These are phyloP conservation scores for Meleagris gallopavo DNA, from an alignment of 2,113 vertebrate species.

Conservation along the genomic window DNA sequence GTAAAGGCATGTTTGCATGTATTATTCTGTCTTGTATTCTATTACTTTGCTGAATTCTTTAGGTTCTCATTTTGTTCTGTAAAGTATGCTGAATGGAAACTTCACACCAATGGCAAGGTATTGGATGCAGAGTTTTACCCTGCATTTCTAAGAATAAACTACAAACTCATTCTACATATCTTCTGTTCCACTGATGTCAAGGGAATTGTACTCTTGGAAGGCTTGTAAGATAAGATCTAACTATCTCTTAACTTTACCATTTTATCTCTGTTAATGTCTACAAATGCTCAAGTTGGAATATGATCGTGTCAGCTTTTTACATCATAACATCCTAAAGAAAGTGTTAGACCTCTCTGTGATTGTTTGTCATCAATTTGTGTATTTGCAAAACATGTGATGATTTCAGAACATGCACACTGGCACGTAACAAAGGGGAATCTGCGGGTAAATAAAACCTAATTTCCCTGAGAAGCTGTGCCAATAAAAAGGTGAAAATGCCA, in stretches of 20 bases:
- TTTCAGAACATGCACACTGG: slow-evolving; percentile 54
- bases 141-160: not conserved
- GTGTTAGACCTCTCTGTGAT: slow-evolving; percentile 69
- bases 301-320: slow-evolving; percentile 45
- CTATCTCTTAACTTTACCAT: slow-evolving; percentile 23
- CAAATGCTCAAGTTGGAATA: slow-evolving; percentile 47
- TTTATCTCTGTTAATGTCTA: slow-evolving; percentile 55
- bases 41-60: not conserved
- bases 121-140: not conserved
- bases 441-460: slow-evolving; percentile 62
- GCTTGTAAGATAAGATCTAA: slow-evolving; percentile 30
- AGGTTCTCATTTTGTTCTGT: not conserved
- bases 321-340: slow-evolving; percentile 46
- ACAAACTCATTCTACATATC: accelerated
- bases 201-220: slow-evolving; percentile 9
- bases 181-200: not conserved
- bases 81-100: not conserved
- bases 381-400: slow-evolving; percentile 54
- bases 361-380: slow-evolving; percentile 65
- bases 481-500: slow-evolving; percentile 8
- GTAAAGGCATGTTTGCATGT: not conserved
- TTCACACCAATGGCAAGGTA: not conserved
- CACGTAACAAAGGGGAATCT: slow-evolving; percentile 48
- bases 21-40: not conserved
- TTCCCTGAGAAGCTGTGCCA: slow-evolving; percentile 26